These are phyloP conservation scores for Oreochromis mossambicus DNA, from an alignment of 2,797 vertebrate species.

Conservation along the genomic window DNA sequence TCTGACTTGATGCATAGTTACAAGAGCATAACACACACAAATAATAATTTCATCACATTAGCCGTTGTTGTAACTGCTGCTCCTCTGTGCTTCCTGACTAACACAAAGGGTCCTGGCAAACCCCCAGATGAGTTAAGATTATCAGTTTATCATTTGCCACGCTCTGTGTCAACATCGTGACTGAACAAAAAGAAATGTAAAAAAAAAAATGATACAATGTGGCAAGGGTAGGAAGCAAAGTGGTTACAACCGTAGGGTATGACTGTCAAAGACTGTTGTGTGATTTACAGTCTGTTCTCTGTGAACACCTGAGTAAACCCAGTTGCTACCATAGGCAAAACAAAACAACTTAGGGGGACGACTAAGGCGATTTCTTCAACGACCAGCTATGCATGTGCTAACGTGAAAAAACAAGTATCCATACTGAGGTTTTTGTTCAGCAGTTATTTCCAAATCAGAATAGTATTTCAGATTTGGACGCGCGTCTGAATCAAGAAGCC, in stretches of 20 bases:
- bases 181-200: slow-evolving; percentile 1
- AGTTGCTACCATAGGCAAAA: slow-evolving; percentile 9
- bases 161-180: slow-evolving; percentile 25
- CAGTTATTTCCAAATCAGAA: background rate
- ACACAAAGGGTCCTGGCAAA: slow-evolving; percentile 7
- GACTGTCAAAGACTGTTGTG: background rate
- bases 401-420: background rate
- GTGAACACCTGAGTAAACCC: background rate
- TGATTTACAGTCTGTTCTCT: slow-evolving; percentile 13
- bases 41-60: slow-evolving; percentile 66
- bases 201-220: background rate
- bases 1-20: slow-evolving; percentile 64
- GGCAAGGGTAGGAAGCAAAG: background rate
- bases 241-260: background rate
- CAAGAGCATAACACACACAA: slow-evolving; percentile 71
- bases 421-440: background rate
- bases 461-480: background rate
- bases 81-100: slow-evolving; percentile 1
- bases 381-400: background rate
- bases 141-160: slow-evolving; percentile 20
- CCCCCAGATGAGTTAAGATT: slow-evolving; percentile 11
- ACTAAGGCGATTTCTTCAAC: background rate
- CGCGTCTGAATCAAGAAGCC: background rate
- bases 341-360: slow-evolving; percentile 2
- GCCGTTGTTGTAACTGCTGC: slow-evolving; percentile 47